phyloP scores from a whole-genome alignment of 2,113 vertebrate genomes.

The Dissostichus mawsoni region DNA sequence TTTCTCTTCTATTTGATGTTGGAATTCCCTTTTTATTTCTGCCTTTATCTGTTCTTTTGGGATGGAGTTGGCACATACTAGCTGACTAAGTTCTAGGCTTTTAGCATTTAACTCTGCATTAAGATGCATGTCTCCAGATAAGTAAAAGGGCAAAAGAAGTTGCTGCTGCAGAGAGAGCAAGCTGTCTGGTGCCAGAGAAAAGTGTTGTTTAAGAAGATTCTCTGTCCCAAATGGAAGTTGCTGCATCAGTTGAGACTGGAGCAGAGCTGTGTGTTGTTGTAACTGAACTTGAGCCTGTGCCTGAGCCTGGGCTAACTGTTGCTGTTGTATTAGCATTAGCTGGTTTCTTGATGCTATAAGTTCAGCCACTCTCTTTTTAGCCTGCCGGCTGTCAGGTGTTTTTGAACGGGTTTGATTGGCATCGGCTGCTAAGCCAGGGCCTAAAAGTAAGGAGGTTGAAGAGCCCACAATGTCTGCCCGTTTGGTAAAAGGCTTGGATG shows the following conservation, averaged over 20 bases:
- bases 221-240: conserved; percentile 94
- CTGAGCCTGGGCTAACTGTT: conserved; percentile 80
- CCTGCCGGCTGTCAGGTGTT: conserved; percentile 87
- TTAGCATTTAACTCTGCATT: conserved; percentile 90
- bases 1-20: conserved; percentile 52
- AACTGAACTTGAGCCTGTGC: conserved; percentile 95
- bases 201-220: conserved; percentile 88
- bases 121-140: conserved; percentile 96
- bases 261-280: conserved; percentile 94
- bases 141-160: conserved; percentile 95
- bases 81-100: conserved; percentile 85
- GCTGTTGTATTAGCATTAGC: conserved; percentile 84
- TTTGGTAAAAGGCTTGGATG: conserved; percentile 57
- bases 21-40: conserved; percentile 56
- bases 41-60: conserved; percentile 74
- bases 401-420: conserved; percentile 74
- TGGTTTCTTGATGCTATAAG: conserved; percentile 92
- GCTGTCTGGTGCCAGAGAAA: conserved; percentile 75
- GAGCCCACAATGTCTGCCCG: conserved; percentile 54
- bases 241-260: conserved; percentile 96
- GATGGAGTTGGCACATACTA: conserved; percentile 74
- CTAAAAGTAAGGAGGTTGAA: conserved; percentile 46
- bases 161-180: conserved; percentile 89
- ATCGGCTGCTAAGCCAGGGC: conserved; percentile 43
- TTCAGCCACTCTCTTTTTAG: conserved; percentile 91